phyloP scores from a whole-genome alignment of 2,797 vertebrate species.

The Phrynocephalus forsythii region DNA sequence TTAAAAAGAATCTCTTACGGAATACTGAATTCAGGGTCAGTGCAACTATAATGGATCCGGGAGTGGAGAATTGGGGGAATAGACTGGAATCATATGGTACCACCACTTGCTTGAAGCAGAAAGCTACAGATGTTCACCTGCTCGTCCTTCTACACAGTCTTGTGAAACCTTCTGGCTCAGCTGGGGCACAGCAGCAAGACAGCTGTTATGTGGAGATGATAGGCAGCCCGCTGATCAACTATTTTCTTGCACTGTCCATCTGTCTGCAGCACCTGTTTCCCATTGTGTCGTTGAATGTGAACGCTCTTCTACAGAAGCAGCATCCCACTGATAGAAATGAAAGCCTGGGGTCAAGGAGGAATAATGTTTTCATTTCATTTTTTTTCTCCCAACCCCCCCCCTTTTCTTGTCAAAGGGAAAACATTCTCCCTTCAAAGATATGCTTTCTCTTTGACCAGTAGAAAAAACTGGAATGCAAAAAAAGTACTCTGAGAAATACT shows the following conservation, averaged over 20 bases:
- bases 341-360: no score
- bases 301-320: not conserved
- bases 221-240: constrained; percentile 1
- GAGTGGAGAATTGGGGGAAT: not conserved
- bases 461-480: no score
- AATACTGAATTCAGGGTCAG: not conserved
- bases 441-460: no score
- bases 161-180: constrained; percentile 10
- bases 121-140: not conserved
- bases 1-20: not conserved
- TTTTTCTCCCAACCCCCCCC: no score
- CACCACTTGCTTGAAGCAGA: not conserved
- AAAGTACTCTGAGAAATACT: no score
- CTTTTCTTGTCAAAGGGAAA: no score
- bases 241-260: constrained; percentile 22
- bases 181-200: not conserved
- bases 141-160: not conserved
- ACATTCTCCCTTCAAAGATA: no score
- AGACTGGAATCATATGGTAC: not conserved
- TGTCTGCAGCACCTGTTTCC: constrained; percentile 23
- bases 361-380: no score
- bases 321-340: not conserved
- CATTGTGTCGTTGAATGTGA: not conserved
- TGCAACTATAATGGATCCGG: no score
- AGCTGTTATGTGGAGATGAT: constrained; percentile 13